Percentiles rank a stretch among this genome's conserved stretches.
Evolutionary conservation across 2,797 vertebrate genomes (phyloP).

Genomic region (Pseudochaenichthys georgianus): DNA sequence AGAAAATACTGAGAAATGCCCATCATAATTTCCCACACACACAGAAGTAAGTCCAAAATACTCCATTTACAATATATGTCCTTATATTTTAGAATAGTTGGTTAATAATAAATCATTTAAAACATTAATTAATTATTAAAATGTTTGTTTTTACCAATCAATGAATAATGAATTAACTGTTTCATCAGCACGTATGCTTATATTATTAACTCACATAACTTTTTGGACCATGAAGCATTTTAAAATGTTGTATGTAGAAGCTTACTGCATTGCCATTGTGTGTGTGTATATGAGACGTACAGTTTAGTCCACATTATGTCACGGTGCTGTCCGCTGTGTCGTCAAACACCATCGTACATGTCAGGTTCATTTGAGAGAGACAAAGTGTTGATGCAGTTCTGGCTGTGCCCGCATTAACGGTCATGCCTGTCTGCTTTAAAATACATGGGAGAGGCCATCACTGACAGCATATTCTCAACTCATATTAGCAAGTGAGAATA

Average conservation of each 20-base stretch:
- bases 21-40: neutral
- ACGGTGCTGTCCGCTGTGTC: conserved; percentile 20
- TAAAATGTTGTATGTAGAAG: neutral
- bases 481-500: conserved; percentile 42
- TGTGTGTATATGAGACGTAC: conserved; percentile 29
- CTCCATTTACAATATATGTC: neutral
- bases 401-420: conserved; percentile 51
- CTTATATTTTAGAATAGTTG: neutral
- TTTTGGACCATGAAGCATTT: neutral
- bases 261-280: conserved; percentile 11
- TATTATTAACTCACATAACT: neutral
- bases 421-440: conserved; percentile 49
- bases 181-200: neutral
- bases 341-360: conserved; percentile 54
- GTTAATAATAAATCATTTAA: neutral
- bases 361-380: conserved; percentile 55
- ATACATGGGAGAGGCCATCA: conserved; percentile 44
- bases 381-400: conserved; percentile 50
- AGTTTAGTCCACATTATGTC: conserved; percentile 23
- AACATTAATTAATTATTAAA: neutral
- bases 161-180: neutral
- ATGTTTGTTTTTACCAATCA: neutral
- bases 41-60: neutral
- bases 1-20: neutral
- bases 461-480: conserved; percentile 40